Evolutionary conservation across 2,888 invertebrate genomes (phyloP), one percentile per base, ranked within the genome.

Genomic region (Pocota personata): DNA sequence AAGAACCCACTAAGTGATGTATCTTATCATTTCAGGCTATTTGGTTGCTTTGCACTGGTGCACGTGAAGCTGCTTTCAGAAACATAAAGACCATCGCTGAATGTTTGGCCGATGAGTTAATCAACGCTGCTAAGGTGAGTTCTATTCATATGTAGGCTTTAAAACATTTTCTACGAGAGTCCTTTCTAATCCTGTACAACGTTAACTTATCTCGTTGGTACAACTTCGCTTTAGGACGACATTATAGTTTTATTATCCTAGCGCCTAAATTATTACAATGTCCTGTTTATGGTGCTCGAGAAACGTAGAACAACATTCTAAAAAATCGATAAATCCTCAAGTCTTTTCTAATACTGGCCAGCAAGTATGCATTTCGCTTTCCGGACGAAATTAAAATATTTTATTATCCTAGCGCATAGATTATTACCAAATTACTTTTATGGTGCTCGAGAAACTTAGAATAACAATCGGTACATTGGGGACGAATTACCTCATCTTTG

Each of bases 71-170:
- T 87, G 98, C 99, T 64, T 99, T 99, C 96, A 96, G 99, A 91
- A 99, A 99, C 94, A 99, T 99, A 92, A 99, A 99, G 94, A 99
- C 99, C 64, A 99, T 99, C 91, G 99, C 99, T 84, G 99, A 99
- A 93, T 99, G 99, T 93, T 95, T 99, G 90, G 99, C 99, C 92
- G 99, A 99, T 95, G 99, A 99, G 93, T 96, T 99, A 78, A 99
- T 99, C 93, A 99, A 99, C 92, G 99, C 99, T 89, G 99, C 99
- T 66, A 99, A 99, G 96, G 96, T 96, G 92, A 88, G 83, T 78
- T 52, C 71, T 78, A 27, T n/a, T n/a, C n/a, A n/a, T 77, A 89
- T 87, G 60, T 83, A 76, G 82, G 10, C 1, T 32, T 1, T 12
- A n/a, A n/a, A n/a, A n/a, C n/a, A n/a, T 55, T 27, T 46, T 27